Evolutionary conservation across 2,113 vertebrate genomes (phyloP).

Genomic region (Neodon shergylaensis): DNA sequence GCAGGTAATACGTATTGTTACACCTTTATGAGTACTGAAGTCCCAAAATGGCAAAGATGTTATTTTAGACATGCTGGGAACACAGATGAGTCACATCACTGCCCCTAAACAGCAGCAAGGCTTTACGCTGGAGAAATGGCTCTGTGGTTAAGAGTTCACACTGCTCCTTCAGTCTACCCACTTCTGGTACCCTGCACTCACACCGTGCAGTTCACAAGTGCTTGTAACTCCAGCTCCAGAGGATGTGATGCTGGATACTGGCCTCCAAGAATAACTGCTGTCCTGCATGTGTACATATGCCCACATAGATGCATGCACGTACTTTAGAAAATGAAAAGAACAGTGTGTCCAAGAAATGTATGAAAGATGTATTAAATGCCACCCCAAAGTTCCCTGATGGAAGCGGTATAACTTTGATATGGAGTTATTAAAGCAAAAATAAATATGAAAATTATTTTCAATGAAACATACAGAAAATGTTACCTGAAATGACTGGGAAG

Average conservation of each 20-base stretch:
- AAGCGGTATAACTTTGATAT: neutral
- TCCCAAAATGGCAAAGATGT: neutral
- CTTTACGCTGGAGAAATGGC: neutral
- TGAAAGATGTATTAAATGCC: neutral
- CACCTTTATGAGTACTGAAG: conserved; percentile 4
- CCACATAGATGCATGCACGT: neutral
- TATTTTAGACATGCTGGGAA: neutral
- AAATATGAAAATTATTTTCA: neutral
- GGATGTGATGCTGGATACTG: neutral
- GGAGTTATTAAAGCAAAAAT: neutral
- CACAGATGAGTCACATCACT: conserved; percentile 8
- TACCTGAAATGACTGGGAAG: neutral
- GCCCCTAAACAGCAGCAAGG: neutral
- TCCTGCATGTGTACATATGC: neutral
- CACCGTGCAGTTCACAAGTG: neutral
- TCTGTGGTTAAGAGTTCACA: neutral
- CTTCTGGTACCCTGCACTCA: no score
- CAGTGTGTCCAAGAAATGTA: conserved; percentile 6
- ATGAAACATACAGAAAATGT: neutral
- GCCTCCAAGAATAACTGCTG: no score
- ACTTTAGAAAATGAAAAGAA: neutral
- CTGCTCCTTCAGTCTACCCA: no score
- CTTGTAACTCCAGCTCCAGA: neutral
- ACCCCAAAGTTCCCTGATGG: neutral
- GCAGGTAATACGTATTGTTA: conserved; percentile 20